Evolutionary conservation across 2,888 invertebrate species (phyloP).

Genomic region (Cremastobaeus sp.): DNA sequence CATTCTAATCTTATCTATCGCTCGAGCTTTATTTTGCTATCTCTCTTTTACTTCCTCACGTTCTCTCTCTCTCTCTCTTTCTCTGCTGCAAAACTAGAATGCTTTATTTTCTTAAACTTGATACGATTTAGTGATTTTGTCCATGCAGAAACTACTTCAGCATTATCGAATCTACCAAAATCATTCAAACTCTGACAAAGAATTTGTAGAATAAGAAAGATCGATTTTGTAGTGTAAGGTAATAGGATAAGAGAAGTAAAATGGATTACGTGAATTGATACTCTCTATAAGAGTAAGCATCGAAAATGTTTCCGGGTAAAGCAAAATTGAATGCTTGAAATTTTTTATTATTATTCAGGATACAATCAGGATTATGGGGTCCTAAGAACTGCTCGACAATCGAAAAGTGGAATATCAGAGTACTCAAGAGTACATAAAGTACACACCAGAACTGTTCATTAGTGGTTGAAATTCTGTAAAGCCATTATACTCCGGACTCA

Average conservation of each 20-base stretch:
- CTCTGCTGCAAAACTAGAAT: constrained; percentile 4
- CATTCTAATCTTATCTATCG: too few species aligned
- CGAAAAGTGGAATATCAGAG: too few species aligned
- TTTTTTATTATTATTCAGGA: too few species aligned
- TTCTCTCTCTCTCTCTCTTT: too few species aligned
- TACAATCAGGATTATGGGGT: constrained; percentile 16
- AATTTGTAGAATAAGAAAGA: constrained; percentile 14
- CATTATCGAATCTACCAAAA: constrained; percentile 26
- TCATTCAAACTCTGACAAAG: constrained; percentile 40
- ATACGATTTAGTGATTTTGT: constrained; percentile 20
- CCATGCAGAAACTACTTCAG: constrained; percentile 5
- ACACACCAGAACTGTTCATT: too few species aligned
- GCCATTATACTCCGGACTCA: too few species aligned
- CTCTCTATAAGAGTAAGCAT: constrained; percentile 19
- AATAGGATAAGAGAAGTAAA: constrained; percentile 41
- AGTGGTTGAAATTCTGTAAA: too few species aligned
- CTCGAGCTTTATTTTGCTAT: too few species aligned
- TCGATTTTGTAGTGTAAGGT: constrained; percentile 39
- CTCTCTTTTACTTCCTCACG: too few species aligned
- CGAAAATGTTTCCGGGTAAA: neutral
- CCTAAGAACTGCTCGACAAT: too few species aligned
- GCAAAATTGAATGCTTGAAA: too few species aligned
- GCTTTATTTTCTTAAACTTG: constrained; percentile 24
- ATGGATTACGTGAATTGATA: constrained; percentile 39
- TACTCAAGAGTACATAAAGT: too few species aligned